Percentiles rank a stretch among this genome's conserved stretches.
Evolutionary conservation across 2,888 invertebrate species (phyloP).

Genomic region (Diaperis boleti): DNA sequence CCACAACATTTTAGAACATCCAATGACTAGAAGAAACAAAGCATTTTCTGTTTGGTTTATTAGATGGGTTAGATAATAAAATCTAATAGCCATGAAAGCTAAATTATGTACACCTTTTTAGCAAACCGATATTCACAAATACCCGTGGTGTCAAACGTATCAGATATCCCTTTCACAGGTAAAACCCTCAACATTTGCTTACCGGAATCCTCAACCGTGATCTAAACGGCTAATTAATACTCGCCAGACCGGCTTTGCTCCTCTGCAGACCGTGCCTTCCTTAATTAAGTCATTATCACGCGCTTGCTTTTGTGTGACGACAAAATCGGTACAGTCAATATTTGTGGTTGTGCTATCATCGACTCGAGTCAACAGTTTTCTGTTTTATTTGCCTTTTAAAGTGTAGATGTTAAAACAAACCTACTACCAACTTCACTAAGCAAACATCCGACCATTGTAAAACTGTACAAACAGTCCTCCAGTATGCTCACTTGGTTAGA

Average conservation of each 20-base stretch:
- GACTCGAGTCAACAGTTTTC: conserved; percentile 48
- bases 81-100: no score
- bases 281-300: conserved; percentile 54
- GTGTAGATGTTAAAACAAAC: conserved; percentile 55
- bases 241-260: conserved; percentile 15
- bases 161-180: no score
- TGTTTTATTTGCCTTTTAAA: conserved; percentile 53
- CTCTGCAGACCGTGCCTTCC: conserved; percentile 24
- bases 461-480: conserved; percentile 24
- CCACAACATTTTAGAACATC: no score
- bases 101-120: no score
- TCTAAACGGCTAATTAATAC: conserved; percentile 21
- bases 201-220: background rate
- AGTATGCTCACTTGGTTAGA: conserved; percentile 20
- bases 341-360: conserved; percentile 55
- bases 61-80: no score
- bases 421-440: conserved; percentile 57
- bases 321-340: conserved; percentile 56
- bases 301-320: conserved; percentile 47
- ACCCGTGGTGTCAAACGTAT: no score
- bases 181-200: no score
- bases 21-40: no score
- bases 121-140: no score
- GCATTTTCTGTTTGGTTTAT: no score
- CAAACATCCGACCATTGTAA: conserved; percentile 48